A percentile compares a stretch with the other conserved stretches of the same genome.
Conservation (phyloP, 2,113 vertebrate genomes). For the Ptychochromis oligacanthus region DNA sequence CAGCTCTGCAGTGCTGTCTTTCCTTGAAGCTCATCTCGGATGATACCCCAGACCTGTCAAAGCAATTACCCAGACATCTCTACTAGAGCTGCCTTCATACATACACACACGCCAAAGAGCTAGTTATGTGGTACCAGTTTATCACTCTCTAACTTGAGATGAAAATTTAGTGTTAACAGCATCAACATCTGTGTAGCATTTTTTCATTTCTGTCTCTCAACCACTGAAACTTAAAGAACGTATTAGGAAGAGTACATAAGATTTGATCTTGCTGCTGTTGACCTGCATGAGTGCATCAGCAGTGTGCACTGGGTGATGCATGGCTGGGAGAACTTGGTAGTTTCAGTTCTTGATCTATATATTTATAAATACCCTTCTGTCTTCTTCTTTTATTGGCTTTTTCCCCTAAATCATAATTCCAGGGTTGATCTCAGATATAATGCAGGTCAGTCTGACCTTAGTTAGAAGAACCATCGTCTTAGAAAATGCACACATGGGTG, state of each 20-base stretch:
- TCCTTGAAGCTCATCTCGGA: constrained; percentile 21
- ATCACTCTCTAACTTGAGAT: not conserved
- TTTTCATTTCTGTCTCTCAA: not conserved
- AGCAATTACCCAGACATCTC: constrained; percentile 36
- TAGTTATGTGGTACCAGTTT: not conserved
- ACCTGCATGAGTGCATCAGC: not conserved
- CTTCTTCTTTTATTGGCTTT: not conserved
- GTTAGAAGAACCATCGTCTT: not conserved
- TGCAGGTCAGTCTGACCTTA: not conserved
- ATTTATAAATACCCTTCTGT: not conserved
- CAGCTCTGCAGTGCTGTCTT: constrained; percentile 26
- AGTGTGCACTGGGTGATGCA: not conserved
- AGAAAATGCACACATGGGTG: not conserved
- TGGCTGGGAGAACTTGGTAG: not conserved
- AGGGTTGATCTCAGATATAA: not conserved
- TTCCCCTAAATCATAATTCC: not conserved
- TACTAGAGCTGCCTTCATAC: not conserved
- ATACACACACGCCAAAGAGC: not conserved
- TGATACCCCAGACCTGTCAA: constrained; percentile 46
- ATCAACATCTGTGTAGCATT: not conserved
- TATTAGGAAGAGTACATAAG: not conserved
- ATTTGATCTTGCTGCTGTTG: not conserved
- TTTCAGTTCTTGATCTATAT: constrained; percentile 27
- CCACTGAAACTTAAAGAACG: not conserved
- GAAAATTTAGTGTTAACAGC: not conserved